Percentiles rank a stretch among this genome's conserved stretches.
Conservation (phyloP, 2,113 vertebrate species). For the Trogon melanurus region DNA sequence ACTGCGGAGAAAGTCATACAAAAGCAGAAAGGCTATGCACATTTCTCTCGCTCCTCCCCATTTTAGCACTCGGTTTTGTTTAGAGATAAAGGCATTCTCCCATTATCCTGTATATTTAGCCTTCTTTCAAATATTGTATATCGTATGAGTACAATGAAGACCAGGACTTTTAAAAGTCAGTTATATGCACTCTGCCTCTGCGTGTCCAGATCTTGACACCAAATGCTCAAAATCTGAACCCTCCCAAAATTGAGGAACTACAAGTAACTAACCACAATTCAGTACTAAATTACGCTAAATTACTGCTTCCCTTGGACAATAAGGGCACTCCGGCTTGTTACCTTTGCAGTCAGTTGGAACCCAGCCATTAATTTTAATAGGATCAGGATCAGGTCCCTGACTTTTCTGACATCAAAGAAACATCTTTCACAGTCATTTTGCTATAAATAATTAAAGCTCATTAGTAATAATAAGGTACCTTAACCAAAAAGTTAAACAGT, state of each 20-base stretch:
- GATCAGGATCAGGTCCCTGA: conserved; percentile 39
- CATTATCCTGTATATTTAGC: neutral
- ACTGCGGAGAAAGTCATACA: neutral
- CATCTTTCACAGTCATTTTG: conserved; percentile 36
- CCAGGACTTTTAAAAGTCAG: neutral
- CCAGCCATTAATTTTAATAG: conserved; percentile 40
- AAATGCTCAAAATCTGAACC: neutral
- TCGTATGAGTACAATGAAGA: neutral
- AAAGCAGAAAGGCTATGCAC: neutral
- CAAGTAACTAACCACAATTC: neutral
- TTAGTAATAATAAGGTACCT: conserved; percentile 69
- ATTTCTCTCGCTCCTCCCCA: neutral
- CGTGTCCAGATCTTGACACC: neutral
- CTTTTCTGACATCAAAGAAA: conserved; percentile 28
- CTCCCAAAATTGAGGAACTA: neutral
- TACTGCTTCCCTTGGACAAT: neutral
- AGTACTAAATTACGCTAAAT: neutral
- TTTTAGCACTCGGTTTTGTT: neutral
- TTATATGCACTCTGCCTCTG: neutral
- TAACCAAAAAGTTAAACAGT: conserved; percentile 69
- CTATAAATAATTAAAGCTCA: conserved; percentile 70
- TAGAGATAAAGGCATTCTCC: neutral
- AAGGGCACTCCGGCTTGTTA: neutral
- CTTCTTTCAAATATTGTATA: neutral
- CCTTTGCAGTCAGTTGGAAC: conserved; percentile 36